A percentile compares a stretch with the other conserved stretches of the same genome.
phyloP scores from a whole-genome alignment of 2,888 invertebrate genomes.

The Acrobasis suavella region DNA sequence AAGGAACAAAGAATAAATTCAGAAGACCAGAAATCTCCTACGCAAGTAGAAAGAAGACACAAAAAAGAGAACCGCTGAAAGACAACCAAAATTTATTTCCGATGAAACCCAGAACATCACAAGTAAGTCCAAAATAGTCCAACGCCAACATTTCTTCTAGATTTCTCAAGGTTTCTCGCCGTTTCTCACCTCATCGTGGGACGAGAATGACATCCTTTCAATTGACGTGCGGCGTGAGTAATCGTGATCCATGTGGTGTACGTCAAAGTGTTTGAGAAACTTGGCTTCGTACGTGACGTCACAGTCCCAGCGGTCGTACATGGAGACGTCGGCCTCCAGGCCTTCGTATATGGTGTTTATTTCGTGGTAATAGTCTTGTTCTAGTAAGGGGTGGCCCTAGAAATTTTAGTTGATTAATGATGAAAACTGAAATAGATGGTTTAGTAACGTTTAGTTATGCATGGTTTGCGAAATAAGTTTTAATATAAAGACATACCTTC shows the following conservation, averaged over 20 bases:
- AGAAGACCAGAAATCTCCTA: not conserved
- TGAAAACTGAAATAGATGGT: not conserved
- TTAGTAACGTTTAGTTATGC: not conserved
- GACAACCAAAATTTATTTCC: not conserved
- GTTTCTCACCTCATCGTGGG: conserved; percentile 53
- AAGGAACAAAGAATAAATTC: not conserved
- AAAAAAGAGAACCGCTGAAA: conserved; percentile 2
- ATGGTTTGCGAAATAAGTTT: not conserved
- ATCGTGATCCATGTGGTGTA: conserved; percentile 26
- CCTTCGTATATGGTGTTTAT: conserved; percentile 71
- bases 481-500: conserved; percentile 74
- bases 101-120: not conserved
- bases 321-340: conserved; percentile 50
- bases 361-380: conserved; percentile 64
- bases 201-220: conserved; percentile 48
- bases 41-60: not conserved
- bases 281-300: conserved; percentile 54
- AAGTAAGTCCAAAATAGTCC: conserved; percentile 2
- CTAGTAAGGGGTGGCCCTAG: conserved; percentile 44
- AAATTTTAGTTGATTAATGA: conserved; percentile 29
- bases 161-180: conserved; percentile 3
- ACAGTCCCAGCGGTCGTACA: conserved; percentile 51
- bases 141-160: not conserved
- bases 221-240: conserved; percentile 20
- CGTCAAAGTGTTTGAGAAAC: conserved; percentile 54